These are phyloP conservation scores for Parauchenoglanis punctatus DNA, from an alignment of 2,797 vertebrate species.

Conservation along the genomic window DNA sequence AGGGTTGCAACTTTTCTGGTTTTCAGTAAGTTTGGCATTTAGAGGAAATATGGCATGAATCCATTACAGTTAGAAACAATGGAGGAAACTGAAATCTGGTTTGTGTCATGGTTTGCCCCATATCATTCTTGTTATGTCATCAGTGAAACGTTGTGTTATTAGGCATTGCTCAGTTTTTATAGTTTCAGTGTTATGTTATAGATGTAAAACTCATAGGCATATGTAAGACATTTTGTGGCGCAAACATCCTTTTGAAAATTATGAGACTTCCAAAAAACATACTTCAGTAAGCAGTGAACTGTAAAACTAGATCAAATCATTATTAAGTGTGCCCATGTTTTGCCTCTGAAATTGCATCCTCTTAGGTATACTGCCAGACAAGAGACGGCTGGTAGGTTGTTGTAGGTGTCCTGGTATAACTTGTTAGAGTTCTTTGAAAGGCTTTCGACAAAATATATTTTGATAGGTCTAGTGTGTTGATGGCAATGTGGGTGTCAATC, in stretches of 20 bases:
- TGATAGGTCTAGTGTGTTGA: neutral
- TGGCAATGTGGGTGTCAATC: neutral
- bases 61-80: neutral
- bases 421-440: neutral
- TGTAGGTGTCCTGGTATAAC: neutral
- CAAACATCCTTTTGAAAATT: neutral
- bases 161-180: neutral
- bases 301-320: neutral
- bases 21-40: conserved; percentile 6
- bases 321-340: neutral
- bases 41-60: neutral
- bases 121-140: neutral
- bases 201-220: neutral
- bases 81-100: neutral
- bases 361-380: neutral
- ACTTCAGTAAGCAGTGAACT: neutral
- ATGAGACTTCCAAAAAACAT: neutral
- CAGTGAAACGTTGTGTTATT: neutral
- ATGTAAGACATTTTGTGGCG: neutral
- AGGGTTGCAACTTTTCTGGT: neutral
- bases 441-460: neutral
- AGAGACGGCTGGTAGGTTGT: neutral
- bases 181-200: neutral
- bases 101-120: neutral
- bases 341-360: neutral